phyloP scores from a whole-genome alignment of 1,140 invertebrate genomes.

The Drosophila nasuta region DNA sequence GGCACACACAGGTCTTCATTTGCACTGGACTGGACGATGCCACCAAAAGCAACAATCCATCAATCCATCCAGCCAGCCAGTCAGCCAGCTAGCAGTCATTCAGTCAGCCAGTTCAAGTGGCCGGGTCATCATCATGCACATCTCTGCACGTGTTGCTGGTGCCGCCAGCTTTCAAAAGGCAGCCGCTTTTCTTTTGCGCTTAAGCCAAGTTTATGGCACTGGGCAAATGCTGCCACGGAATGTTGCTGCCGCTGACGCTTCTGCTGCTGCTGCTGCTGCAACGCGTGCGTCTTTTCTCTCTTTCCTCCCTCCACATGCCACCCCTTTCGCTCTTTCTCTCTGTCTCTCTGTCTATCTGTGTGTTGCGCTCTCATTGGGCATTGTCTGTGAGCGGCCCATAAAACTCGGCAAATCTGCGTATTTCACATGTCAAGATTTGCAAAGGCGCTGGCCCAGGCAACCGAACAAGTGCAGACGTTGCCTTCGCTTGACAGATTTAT shows the following conservation, averaged over 20 bases:
- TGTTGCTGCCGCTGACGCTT: constrained; percentile 48
- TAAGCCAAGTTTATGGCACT: constrained; percentile 81
- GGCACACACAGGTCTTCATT: constrained; percentile 71
- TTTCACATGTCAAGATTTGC: constrained; percentile 81
- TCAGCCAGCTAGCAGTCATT: not conserved
- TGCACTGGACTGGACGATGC: constrained; percentile 59
- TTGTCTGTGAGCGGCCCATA: constrained; percentile 69
- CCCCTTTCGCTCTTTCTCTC: not conserved
- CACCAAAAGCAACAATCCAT: constrained; percentile 70
- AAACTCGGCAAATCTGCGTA: constrained; percentile 82
- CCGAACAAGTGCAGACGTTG: constrained; percentile 79
- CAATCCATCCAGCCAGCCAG: constrained; percentile 63
- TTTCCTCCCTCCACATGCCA: not conserved
- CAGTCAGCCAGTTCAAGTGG: constrained; percentile 71
- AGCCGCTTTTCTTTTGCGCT: constrained; percentile 75
- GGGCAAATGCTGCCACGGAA: constrained; percentile 74
- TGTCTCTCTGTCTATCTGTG: too few species aligned
- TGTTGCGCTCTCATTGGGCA: constrained; percentile 23
- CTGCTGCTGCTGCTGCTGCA: constrained; percentile 37
- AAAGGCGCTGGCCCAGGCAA: constrained; percentile 43
- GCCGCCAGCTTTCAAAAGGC: constrained; percentile 61
- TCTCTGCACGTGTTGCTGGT: constrained; percentile 56
- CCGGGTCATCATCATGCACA: constrained; percentile 68
- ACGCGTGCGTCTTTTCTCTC: constrained; percentile 31
- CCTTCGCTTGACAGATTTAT: constrained; percentile 78